Evolutionary conservation across 2,113 vertebrate species (phyloP), one percentile per base, ranked within the genome.

Genomic region (Chroicocephalus ridibundus): DNA sequence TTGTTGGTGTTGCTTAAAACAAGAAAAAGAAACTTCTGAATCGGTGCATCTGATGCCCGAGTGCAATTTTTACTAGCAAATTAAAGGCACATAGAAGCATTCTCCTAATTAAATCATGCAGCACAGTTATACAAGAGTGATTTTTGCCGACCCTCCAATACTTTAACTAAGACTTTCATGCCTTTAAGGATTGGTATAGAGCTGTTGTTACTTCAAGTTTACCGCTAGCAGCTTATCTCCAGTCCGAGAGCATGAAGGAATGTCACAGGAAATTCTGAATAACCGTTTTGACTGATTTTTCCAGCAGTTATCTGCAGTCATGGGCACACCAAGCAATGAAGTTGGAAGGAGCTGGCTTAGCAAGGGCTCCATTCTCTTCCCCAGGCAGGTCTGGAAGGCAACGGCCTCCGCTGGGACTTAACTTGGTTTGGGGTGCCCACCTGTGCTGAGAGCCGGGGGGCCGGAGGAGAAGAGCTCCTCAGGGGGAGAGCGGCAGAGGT

Each of bases 271-370:
- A 32, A 57, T 49, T 17, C 0, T 3, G 27, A 22, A 18, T 8
- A 24, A 52, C 12, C 5, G 0, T 0, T 0, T 1, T 20, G 13
- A 9, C 26, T 6, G 31, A 25, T 3, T 65, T 18, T 75, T 4
- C 40, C 21, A 0, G 32, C 2, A 21, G 15, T 6, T 38, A 2
- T 0, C 16, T 19, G 40, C 17, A 4, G 20, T 2, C 34, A 3
- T 3, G 3, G 64, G 26, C 49, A 8, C 60, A 11, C 3, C 15
- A 1, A 31, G 20, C 40, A 1, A 9, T 6, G 36, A 6, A 10
- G 11, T 0, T 11, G 13, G 58, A 19, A 52, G 36, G 16, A 10
- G 14, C 7, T 10, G 3, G 3, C 19, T n/a, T 0, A 2, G 51
- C 40, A 5, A 6, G 31, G 52, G 4, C 31, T 26, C 24, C 46